Evolutionary conservation across 2,888 invertebrate genomes (phyloP), one percentile per base, ranked within the genome.

Genomic region (Nomada lathburiana): DNA sequence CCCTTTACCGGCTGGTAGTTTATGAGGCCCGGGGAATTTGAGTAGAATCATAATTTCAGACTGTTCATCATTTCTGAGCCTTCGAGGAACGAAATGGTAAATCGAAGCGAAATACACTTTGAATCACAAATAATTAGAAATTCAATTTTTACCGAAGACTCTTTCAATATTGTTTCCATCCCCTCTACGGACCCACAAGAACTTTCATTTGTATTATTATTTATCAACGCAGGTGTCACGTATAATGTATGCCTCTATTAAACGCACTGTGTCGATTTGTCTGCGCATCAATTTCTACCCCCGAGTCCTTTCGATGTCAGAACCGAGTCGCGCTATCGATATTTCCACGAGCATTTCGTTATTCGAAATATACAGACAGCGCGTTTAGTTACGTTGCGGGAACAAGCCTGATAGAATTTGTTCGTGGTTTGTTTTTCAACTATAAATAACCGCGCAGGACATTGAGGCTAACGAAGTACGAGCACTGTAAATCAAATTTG

Each of bases 401-500:
- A 13, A 23, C 11, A n/a, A 11, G 42, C 26, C n/a, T 23, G 53
- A 53, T 68, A 42, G n/a, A 69, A 75, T 75, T 69, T 62, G 53
- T 75, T 42, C 18, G 44, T 26, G 20, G 57, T 47, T 74, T 59
- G 67, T 62, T 63, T 44, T 20, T 44, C 26, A 36, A 20, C 52
- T 53, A 63, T 57, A 71, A 70, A 76, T 71, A 71, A 70, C 57
- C 55, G 57, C 50, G 23, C 23, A 10, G 26, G n/a, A 76, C 55
- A 64, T 44, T 52, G 47, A 72, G 57, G 52, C 53, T 77, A 65
- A 67, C 74, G 60, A 67, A 74, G 29, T 36, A 20, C 23, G 29
- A n/a, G n/a, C 64, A 76, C 74, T 65, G 76, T 50, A 80, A 80
- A 80, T 78, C 64, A 72, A 68, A 80, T 63, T 73, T 16, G 60